Conservation (phyloP, 1,140 invertebrate genomes). For the Monomorium pharaonis region DNA sequence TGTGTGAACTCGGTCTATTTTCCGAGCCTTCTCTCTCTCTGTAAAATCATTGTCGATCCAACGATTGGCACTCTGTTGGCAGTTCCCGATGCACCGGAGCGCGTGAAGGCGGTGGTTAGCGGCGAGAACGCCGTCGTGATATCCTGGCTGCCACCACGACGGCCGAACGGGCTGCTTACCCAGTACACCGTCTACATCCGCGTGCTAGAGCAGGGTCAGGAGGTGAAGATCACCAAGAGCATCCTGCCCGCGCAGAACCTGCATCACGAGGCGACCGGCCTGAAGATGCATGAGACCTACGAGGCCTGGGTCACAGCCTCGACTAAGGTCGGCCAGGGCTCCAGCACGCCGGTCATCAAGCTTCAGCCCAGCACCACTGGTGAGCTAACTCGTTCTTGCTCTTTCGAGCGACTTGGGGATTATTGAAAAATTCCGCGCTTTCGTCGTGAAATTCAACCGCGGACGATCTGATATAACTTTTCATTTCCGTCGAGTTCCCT, state of each 20-base stretch:
- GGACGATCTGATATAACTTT: neutral
- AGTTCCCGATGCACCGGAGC: slow-evolving; percentile 90
- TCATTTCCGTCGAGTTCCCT: neutral
- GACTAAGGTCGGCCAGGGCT: slow-evolving; percentile 87
- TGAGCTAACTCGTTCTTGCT: slow-evolving; percentile 69
- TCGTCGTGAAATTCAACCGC: neutral
- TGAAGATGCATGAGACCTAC: slow-evolving; percentile 87
- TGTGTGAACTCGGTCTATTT: no score
- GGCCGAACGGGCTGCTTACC: slow-evolving; percentile 90
- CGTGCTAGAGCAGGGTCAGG: slow-evolving; percentile 86
- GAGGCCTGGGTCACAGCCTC: slow-evolving; percentile 89
- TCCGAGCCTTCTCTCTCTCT: neutral
- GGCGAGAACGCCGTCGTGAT: slow-evolving; percentile 90
- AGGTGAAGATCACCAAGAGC: slow-evolving; percentile 84
- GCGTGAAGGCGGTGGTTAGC: slow-evolving; percentile 90
- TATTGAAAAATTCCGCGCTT: neutral
- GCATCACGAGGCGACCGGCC: slow-evolving; percentile 86
- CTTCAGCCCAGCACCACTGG: slow-evolving; percentile 83
- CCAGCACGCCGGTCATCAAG: slow-evolving; percentile 86
- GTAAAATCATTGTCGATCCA: neutral
- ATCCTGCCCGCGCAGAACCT: slow-evolving; percentile 83
- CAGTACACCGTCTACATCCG: slow-evolving; percentile 91
- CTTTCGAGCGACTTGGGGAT: neutral
- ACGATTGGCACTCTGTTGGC: neutral
- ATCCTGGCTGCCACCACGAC: slow-evolving; percentile 91